Conservation (phyloP, 2,888 invertebrate genomes). For the Odontocolon sp. region DNA sequence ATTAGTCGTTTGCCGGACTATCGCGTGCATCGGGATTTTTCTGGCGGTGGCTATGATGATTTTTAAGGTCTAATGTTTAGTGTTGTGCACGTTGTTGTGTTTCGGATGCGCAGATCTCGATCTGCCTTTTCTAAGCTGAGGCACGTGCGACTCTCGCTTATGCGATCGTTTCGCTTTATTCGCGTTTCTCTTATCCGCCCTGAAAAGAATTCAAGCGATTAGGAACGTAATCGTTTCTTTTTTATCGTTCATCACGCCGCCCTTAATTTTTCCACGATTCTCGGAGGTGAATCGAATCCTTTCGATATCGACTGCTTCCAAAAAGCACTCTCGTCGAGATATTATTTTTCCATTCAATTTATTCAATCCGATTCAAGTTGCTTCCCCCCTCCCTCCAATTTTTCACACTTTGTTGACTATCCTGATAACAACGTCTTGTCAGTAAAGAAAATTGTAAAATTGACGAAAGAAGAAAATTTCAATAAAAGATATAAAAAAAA, state of each 20-base stretch:
- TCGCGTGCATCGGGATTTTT: conserved; percentile 53
- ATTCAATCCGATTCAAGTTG: not conserved
- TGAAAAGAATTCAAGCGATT: conserved; percentile 73
- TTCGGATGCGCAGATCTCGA: conserved; percentile 72
- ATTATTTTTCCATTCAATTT: conserved; percentile 17
- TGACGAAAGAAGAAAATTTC: conserved; percentile 23
- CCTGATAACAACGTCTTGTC: conserved; percentile 5
- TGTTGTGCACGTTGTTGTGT: conserved; percentile 75
- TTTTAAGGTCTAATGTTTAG: conserved; percentile 70
- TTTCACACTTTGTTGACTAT: not conserved
- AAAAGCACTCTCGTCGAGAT: conserved; percentile 9
- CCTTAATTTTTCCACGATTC: conserved; percentile 3
- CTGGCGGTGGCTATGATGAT: conserved; percentile 36
- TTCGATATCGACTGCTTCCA: conserved; percentile 36
- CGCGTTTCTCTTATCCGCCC: conserved; percentile 70
- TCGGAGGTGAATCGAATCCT: conserved; percentile 20
- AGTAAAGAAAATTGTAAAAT: conserved; percentile 35
- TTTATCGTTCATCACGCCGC: conserved; percentile 18
- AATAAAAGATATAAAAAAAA: conserved; percentile 42
- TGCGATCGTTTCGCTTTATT: conserved; percentile 68
- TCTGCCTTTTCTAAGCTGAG: conserved; percentile 73
- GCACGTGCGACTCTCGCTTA: conserved; percentile 71
- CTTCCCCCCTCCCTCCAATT: not conserved
- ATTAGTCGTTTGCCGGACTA: conserved; percentile 54
- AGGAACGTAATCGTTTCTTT: conserved; percentile 51